Base-by-base conservation (phyloP, 2,888 invertebrate genomes). In the Strigamia crassipes region DNA sequence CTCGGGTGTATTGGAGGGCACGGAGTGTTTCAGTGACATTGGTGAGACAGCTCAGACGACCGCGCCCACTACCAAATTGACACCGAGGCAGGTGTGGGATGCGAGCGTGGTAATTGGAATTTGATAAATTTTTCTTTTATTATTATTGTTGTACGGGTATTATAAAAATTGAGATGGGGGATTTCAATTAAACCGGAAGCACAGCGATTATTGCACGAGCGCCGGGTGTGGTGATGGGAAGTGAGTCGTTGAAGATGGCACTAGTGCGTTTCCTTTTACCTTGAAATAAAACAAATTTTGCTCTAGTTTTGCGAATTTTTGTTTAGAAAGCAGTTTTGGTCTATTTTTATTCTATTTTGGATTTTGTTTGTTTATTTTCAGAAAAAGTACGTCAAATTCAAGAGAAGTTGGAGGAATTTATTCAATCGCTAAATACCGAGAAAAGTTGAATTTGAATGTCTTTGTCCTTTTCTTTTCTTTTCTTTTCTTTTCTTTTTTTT, bases 341-440 rank as follows among this genome's bases (percentile, higher is more conserved):
- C n/a, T n/a, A n/a, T n/a, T n/a, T n/a, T n/a, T n/a, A n/a, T 56
- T 18, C 23, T 12, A 18, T 56, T 18, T 56, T 18, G 0, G n/a
- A 3, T 15, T 38, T 56, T 56, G 2, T 18, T 56, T 56, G n/a
- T 56, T 18, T 56, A 56, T 88, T 91, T 91, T 82, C 90, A 96
- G 96, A 98, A 89, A 93, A 95, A 87, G 98, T 99, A 1, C 91
- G 99, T 84, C 95, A 96, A 88, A 97, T 99, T 83, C 99, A 99
- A 89, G 99, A 99, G 89, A 96, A 95, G 87, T 88, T 99, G 85
- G 99, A 99, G 90, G 99, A 99, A 89, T 99, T 99, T 88, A 97
- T 99, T 86, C 94, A 96, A 88, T 94, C 97, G 34, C 90, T 99
- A 82, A 98, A 97, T 89, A 95, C 96, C 87, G 99, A 99, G 89